phyloP scores from a whole-genome alignment of 1,140 invertebrate species.

The Oncopeltus fasciatus region DNA sequence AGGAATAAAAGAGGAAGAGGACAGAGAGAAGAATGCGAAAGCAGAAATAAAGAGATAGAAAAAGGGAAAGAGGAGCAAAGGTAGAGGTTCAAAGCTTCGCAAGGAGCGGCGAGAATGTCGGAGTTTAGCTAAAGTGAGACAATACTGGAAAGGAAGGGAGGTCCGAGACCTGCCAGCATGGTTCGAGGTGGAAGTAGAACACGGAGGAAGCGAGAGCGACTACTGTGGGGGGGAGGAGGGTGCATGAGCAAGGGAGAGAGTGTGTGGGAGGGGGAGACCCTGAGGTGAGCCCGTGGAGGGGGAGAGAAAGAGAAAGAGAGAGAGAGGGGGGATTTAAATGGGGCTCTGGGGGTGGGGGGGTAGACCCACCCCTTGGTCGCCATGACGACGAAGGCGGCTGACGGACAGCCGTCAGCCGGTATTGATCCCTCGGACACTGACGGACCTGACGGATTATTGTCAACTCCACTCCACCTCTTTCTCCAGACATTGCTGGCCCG shows the following conservation, averaged over 20 bases:
- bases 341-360: neutral
- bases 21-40: too few species aligned
- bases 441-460: constrained; percentile 9
- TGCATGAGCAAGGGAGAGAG: neutral
- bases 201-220: too few species aligned
- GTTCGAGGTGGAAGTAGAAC: too few species aligned
- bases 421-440: constrained; percentile 8
- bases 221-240: neutral
- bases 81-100: too few species aligned
- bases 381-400: constrained; percentile 7
- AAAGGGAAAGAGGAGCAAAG: too few species aligned
- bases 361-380: constrained; percentile 5
- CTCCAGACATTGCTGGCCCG: too few species aligned
- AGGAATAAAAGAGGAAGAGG: too few species aligned
- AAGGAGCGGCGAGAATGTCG: neutral
- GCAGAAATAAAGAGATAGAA: too few species aligned
- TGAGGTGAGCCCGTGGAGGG: neutral
- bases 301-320: constrained; percentile 4
- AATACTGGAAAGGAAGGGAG: neutral
- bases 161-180: too few species aligned
- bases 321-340: neutral
- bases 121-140: too few species aligned
- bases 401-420: constrained; percentile 2
- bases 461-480: neutral
- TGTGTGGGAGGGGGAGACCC: neutral